phyloP scores from a whole-genome alignment of 2,113 vertebrate genomes.

The Seriola aureovittata region DNA sequence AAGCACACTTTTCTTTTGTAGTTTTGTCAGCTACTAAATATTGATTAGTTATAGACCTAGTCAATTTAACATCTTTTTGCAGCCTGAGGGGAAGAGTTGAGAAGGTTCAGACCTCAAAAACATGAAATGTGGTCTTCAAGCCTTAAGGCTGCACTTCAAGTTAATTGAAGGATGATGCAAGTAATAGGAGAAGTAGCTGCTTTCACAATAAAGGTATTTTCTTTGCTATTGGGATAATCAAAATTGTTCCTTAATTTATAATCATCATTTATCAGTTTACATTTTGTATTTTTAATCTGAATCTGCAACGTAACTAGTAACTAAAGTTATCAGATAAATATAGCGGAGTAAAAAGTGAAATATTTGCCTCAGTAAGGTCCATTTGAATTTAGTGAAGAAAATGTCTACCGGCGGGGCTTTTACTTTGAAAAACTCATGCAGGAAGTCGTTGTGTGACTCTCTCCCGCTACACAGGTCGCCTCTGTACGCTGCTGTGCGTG shows the following conservation, averaged over 20 bases:
- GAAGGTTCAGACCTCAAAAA: neutral
- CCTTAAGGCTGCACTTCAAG: neutral
- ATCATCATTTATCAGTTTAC: neutral
- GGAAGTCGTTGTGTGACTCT: neutral
- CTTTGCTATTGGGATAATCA: neutral
- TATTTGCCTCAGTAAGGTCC: neutral
- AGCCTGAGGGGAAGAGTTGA: neutral
- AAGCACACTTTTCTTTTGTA: too few species aligned
- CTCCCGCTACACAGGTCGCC: fast-evolving
- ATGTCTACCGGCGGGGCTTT: neutral
- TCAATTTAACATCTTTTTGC: neutral
- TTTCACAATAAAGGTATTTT: slow-evolving; percentile 16
- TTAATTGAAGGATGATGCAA: neutral
- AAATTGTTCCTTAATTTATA: neutral
- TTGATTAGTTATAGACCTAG: neutral
- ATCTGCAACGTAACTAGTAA: neutral
- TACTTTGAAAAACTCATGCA: slow-evolving; percentile 42
- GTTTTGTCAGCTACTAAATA: neutral
- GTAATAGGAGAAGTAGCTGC: fast-evolving
- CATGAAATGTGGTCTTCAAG: neutral
- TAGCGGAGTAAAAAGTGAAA: too few species aligned
- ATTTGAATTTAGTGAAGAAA: neutral
- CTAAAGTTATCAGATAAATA: neutral
- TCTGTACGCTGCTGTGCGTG: neutral
- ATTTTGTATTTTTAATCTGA: neutral